phyloP scores from a whole-genome alignment of 2,113 vertebrate genomes.

The Sinocyclocheilus anshuiensis region DNA sequence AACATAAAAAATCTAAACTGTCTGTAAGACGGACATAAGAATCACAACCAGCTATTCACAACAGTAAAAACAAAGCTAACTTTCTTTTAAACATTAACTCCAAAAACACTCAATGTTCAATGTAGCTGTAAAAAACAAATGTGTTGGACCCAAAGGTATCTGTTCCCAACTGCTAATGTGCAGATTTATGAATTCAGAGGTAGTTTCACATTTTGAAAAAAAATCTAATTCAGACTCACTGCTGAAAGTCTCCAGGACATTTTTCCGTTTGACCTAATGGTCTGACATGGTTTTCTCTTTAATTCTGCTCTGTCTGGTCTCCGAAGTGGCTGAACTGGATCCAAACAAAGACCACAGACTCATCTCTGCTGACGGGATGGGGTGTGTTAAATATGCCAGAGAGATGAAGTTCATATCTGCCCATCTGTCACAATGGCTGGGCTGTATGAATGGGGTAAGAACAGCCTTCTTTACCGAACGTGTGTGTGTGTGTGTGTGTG shows the following conservation, averaged over 20 bases:
- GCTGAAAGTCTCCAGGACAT: not conserved
- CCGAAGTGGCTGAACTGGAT: not conserved
- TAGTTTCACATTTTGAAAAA: not conserved
- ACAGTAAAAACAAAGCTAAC: not conserved
- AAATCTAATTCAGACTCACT: not conserved
- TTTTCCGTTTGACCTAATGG: too few species aligned
- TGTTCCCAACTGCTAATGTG: not conserved
- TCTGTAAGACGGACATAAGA: too few species aligned
- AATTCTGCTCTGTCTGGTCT: not conserved
- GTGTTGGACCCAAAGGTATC: not conserved
- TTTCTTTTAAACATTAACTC: not conserved
- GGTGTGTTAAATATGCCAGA: not conserved
- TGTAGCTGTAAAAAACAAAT: not conserved
- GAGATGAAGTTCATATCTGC: conserved; percentile 11
- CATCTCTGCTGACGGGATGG: not conserved
- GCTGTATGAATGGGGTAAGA: not conserved
- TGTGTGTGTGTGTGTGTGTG: not conserved
- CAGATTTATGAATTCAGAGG: not conserved
- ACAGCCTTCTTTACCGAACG: not conserved
- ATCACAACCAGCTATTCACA: not conserved
- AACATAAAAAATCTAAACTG: not conserved
- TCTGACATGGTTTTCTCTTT: not conserved
- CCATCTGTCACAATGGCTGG: conserved; percentile 16
- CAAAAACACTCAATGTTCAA: not conserved
- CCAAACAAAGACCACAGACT: not conserved